Evolutionary conservation across 2,888 invertebrate species (phyloP).

Genomic region (Acronicta alni): DNA sequence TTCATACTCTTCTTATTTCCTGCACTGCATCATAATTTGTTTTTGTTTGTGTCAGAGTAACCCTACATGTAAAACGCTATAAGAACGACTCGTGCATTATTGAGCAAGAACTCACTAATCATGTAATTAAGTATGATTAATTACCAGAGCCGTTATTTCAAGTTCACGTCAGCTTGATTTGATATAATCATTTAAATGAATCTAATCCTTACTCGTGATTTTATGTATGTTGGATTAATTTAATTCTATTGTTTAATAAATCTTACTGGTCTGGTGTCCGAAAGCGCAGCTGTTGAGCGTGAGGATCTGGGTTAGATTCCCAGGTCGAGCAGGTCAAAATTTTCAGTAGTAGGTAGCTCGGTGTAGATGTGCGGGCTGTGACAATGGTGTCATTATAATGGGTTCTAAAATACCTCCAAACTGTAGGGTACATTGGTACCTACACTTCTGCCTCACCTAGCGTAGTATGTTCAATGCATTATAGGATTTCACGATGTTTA

Average conservation of each 20-base stretch:
- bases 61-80: slow-evolving; percentile 2
- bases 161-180: slow-evolving; percentile 21
- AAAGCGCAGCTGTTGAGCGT: too few relatives aligned
- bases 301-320: too few relatives aligned
- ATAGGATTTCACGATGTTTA: too few relatives aligned
- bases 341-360: too few relatives aligned
- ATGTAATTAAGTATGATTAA: slow-evolving; percentile 20
- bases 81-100: slow-evolving; percentile 18
- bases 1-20: too few relatives aligned
- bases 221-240: slow-evolving; percentile 12
- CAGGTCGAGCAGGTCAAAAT: not conserved
- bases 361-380: too few relatives aligned
- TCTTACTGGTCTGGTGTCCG: too few relatives aligned
- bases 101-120: slow-evolving; percentile 33
- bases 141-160: slow-evolving; percentile 16
- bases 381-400: too few relatives aligned
- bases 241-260: slow-evolving; percentile 13
- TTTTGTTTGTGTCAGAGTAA: not conserved
- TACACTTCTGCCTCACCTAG: too few relatives aligned
- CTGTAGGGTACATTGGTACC: too few relatives aligned
- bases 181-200: slow-evolving; percentile 18
- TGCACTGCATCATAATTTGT: not conserved
- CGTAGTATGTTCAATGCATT: too few relatives aligned
- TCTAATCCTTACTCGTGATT: slow-evolving; percentile 21
- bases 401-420: too few relatives aligned